Conservation (phyloP, 2,113 vertebrate species). For the Caretta caretta region DNA sequence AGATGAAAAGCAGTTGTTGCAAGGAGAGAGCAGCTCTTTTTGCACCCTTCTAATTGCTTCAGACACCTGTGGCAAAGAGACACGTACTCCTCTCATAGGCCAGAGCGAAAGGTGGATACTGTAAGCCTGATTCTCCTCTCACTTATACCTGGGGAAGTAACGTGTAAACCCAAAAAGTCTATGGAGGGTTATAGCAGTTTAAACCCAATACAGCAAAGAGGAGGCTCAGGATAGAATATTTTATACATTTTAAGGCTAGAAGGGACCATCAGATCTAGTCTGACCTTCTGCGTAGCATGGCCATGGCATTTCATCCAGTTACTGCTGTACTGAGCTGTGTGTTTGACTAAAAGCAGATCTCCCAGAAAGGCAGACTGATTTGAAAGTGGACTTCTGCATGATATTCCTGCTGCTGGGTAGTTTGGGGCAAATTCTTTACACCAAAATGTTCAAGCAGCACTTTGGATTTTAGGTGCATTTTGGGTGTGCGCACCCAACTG, state of each 20-base stretch:
- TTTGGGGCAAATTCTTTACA: not conserved
- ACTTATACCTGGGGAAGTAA: not conserved
- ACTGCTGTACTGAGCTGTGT: not conserved
- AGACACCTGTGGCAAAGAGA: not conserved
- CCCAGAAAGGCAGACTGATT: not conserved
- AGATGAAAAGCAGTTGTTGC: not conserved
- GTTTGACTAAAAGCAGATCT: not conserved
- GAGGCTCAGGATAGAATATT: not conserved
- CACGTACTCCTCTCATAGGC: not conserved
- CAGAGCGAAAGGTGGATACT: not conserved
- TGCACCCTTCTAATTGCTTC: not conserved
- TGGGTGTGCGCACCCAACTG: not conserved
- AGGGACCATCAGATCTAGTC: not conserved
- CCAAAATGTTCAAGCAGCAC: not conserved
- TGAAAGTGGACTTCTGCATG: not conserved
- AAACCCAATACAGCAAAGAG: not conserved
- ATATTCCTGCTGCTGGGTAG: not conserved
- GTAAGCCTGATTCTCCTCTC: not conserved
- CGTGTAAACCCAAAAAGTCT: not conserved
- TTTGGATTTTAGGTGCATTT: not conserved
- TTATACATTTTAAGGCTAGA: not conserved
- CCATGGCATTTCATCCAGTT: no score
- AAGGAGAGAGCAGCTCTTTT: not conserved
- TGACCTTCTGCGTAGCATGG: not conserved
- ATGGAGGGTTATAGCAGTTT: not conserved